Base-by-base conservation (phyloP, 2,113 vertebrate genomes). In the Halichoerus grypus region DNA sequence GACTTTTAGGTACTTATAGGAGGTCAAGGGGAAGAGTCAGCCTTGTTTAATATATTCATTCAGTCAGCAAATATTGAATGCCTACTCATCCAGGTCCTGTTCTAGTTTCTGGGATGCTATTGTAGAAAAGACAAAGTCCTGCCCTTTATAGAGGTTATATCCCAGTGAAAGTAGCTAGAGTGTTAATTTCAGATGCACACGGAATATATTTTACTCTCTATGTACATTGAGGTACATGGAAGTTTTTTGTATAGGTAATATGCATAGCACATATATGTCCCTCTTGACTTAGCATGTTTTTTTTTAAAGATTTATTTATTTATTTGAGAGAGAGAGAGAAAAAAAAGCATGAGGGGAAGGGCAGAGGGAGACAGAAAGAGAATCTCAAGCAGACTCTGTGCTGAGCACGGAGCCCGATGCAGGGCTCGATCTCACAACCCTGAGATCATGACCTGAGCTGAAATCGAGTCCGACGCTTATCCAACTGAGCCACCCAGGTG, bases 51-150 rank as follows among this genome's bases (percentile, higher is more conserved):
- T 36, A 8, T 28, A 49, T 88, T 93, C 65, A 55, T 88, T 36
- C 13, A 82, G 11, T n/a, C 12, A 84, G 33, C 0, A 93, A 61
- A 87, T 69, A 14, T 4, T 74, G 15, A 95, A 94, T 18, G 1
- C 7, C 21, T 55, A 77, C 16, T 80, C 8, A 49, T 53, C 14
- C 61, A 87, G n/a, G 19, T 51, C 39, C 14, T 92, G 0, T 76
- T 82, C 26, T 84, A 65, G 77, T 26, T 51, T 88, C 13, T 33
- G 16, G 10, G 57, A 67, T 39, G 51, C 26, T 33, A 0, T 21
- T 49, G 12, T 15, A 63, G 26, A 84, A 79, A 97, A 94, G 33
- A 95, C 3, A 89, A 86, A 79, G 39, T 77, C n/a, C 24, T 96
- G 28, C n/a, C 24, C 33, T 91, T 84, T 80, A 59, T 15, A 76